These are phyloP conservation scores for Mastomys natalensis DNA, from an alignment of 2,113 vertebrate species.

Conservation along the genomic window DNA sequence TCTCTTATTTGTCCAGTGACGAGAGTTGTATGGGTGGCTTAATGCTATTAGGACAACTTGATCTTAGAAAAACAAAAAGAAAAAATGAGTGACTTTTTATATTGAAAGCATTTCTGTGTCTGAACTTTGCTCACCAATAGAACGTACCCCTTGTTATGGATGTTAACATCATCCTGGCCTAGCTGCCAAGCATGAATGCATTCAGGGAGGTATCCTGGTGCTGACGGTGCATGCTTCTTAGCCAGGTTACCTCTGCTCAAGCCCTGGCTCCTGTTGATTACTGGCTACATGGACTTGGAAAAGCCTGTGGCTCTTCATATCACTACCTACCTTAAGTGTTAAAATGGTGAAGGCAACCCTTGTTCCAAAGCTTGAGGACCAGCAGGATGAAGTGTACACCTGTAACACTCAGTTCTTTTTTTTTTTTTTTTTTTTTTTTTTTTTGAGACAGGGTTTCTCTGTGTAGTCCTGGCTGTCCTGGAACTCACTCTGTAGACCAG, in stretches of 20 bases:
- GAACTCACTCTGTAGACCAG: no score
- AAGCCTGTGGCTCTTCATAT: background rate
- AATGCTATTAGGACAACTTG: conserved; percentile 26
- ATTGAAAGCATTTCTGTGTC: conserved; percentile 25
- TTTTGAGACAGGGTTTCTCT: no score
- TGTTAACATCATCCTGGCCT: background rate
- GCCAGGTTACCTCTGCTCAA: background rate
- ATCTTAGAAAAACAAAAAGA: conserved; percentile 48
- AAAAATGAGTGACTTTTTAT: background rate
- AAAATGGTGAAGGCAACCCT: background rate
- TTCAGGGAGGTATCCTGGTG: background rate
- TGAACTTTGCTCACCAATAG: background rate
- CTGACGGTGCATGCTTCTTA: background rate
- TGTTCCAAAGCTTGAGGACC: background rate
- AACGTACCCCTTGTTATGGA: background rate
- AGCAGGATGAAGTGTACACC: background rate
- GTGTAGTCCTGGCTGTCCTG: no score
- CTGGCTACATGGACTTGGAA: background rate
- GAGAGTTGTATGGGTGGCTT: background rate
- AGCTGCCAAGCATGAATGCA: background rate
- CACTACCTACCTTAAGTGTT: background rate
- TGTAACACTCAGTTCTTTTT: no score
- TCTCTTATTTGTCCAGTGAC: background rate
- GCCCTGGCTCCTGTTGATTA: background rate
- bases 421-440: no score